Conservation (phyloP, 2,797 vertebrate species). For the Sternarchorhynchus goeldii region DNA sequence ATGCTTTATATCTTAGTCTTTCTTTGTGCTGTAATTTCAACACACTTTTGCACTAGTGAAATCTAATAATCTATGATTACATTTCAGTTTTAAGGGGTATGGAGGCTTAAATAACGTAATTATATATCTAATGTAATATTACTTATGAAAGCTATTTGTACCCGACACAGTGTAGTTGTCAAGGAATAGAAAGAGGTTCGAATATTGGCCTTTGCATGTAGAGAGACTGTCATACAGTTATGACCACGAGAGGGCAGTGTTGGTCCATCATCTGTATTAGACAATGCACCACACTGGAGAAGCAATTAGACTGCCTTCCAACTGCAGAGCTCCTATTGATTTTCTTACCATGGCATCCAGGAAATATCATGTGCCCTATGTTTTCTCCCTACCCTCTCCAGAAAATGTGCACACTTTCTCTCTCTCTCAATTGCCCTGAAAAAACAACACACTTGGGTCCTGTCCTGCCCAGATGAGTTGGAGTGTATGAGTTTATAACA, state of each 20-base stretch:
- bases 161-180: no score
- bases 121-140: no score
- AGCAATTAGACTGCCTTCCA: constrained; percentile 43
- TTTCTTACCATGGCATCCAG: constrained; percentile 49
- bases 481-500: constrained; percentile 1
- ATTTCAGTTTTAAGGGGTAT: no score
- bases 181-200: no score
- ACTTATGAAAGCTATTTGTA: no score
- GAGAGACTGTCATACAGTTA: neutral
- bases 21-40: no score
- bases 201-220: neutral
- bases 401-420: constrained; percentile 35
- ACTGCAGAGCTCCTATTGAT: constrained; percentile 57
- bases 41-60: no score
- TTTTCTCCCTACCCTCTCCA: neutral
- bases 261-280: constrained; percentile 24
- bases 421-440: constrained; percentile 15
- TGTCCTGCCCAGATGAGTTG: neutral
- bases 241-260: constrained; percentile 43
- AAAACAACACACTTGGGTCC: neutral
- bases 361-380: constrained; percentile 44
- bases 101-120: no score
- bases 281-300: constrained; percentile 32
- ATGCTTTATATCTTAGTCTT: no score
- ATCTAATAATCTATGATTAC: no score